Evolutionary conservation across 64 coral and sea anemone genomes (phyloP), one percentile per base, ranked within the genome.

Genomic region (Montipora capricornis): DNA sequence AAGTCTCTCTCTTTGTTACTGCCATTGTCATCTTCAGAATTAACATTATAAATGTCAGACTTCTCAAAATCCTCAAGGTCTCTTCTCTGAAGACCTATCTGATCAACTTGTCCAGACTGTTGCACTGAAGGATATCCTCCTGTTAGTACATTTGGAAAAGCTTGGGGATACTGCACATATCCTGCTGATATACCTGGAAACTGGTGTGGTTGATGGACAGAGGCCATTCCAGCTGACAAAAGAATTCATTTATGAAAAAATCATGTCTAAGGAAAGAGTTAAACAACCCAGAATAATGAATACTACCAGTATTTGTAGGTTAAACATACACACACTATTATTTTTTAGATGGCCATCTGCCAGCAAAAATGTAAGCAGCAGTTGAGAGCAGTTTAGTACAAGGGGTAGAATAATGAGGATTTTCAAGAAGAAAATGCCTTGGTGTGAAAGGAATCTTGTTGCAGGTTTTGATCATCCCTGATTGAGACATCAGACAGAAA

Each of bases 201-300:
- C 73, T 89, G 70, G 4, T 94, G 87, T 10, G 79, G 92, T 29
- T 71, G 68, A 5, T 97, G 92, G 11, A 92, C 90, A 60, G 96
- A 94, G 19, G 93, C 87, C 96, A 97, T 83, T 57, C 96, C 96
- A 91, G 96, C 96, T 97, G 24, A 37, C 24, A 48, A 69, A 73
- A 57, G 11, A 26, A 46, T 47, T 77, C 19, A 68, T 13, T 46
- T 1, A 10, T 67, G 15, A 64, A 15, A 64, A 64, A 64, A 14
- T 64, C 4, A 64, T 14, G 14, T 16, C 4, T 4, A 64, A 0
- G 37, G 37, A 37, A 37, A 37, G 37, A 37, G 37, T 37, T 37
- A 37, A 37, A 37, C 37, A 37, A 37, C 37, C 0, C 37, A 37
- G 37, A 37, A 37, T 37, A 37, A 37, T 37, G 37, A 37, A 37